Base-by-base conservation (phyloP, 2,113 vertebrate species). In the Etheostoma spectabile region DNA sequence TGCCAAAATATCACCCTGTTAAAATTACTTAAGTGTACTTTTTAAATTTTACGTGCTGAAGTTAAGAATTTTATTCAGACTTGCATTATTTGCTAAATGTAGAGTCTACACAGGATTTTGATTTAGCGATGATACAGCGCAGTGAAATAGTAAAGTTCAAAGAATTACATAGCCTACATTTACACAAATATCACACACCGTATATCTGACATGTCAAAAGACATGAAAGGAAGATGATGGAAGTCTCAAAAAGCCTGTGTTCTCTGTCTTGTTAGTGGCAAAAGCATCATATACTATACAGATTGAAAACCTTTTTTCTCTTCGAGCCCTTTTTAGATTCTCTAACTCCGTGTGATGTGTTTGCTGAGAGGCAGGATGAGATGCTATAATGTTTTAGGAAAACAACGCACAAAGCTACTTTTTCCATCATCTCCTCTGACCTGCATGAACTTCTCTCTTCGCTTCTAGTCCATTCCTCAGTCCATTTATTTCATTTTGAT, bases 401-500 rank as follows among this genome's bases (percentile, higher is more conserved):
- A 22, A 76, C 49, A 49, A 42, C 30, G 48, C 2, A 61, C 52
- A 62, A 57, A 22, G 42, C 35, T 4, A 1, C 30, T 19, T 45
- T n/a, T n/a, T 45, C 14, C 56, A 38, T 75, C 65, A 49, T 62
- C 6, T 67, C 38, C 16, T 66, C 51, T 61, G 65, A 64, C 71
- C 64, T 38, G 62, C 49, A 10, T 4, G 5, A 30, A 42, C 69
- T 19, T 53, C 67, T 12, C 16, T 77, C 76, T 72, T 74, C 52
- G 30, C 30, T 46, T 56, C 51, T 59, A 13, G 48, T 69, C 61
- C n/a, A 0, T 64, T 5, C 19, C 5, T 22, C 70, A 19, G 38
- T 61, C 63, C 35, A 22, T 82, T 48, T 49, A 21, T 59, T 78
- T 71, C 14, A 2, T 7, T 56, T 51, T 81, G 82, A 83, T 85